Base-by-base conservation (phyloP, 2,888 invertebrate species). In the Hypercompe scribonia region DNA sequence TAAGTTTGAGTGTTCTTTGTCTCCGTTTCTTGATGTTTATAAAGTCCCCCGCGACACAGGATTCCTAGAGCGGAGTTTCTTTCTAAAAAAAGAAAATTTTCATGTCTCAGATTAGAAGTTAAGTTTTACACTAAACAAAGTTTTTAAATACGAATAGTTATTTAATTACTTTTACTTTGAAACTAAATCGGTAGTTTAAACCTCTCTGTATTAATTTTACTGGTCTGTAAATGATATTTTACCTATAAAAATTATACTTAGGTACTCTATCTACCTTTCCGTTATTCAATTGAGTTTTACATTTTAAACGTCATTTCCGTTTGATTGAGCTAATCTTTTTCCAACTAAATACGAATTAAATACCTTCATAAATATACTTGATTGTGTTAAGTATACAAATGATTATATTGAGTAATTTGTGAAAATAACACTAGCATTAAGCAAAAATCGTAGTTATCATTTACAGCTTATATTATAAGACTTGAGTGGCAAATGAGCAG, bases 401-500 rank as follows among this genome's bases (percentile, higher is more conserved):
- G 28, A 28, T 31, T 15, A 15, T 31, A 31, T 31, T 31, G 13
- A 15, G 11, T 28, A 31, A 36, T 34, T 39, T n/a, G 39, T 39
- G 15, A 65, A n/a, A 33, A 39, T 18, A 28, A 36, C 31, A 21
- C 46, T 46, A 42, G 39, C 42, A 42, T 63, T 61, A 39, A 18
- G 36, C 46, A 24, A 70, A 64, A 64, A 10, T 24, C 50, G 54
- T 24, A 68, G 54, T n/a, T 72, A 36, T 33, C 68, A 65, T 68
- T 66, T 66, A 73, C 65, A 68, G 46, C 24, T n/a, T 42, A 34
- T 61, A 42, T 66, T 73, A 34, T 66, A 69, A 76, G 79, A 80
- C 78, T 73, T 79, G 75, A 83, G 77, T 81, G 84, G 81, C 82
- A 84, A 84, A 83, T 84, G 84, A 81, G 76, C 79, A 76, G 82